These are phyloP conservation scores for Tenthredo livida DNA, from an alignment of 2,888 invertebrate genomes.

Conservation along the genomic window DNA sequence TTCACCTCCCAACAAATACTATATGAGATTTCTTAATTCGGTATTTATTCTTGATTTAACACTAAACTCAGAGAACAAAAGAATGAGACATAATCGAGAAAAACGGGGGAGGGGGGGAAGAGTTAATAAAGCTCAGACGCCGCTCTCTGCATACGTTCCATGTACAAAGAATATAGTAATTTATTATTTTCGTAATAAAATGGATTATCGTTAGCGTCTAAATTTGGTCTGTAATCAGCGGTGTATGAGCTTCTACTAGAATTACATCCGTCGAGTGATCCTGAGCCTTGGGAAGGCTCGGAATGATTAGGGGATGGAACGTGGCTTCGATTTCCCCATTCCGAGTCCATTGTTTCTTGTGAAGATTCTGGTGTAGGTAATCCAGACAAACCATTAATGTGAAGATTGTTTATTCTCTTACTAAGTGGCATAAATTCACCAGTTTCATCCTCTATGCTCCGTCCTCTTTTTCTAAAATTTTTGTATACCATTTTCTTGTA, in stretches of 20 bases:
- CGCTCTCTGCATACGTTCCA: conserved; percentile 88
- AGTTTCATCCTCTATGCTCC: conserved; percentile 85
- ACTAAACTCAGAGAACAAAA: background rate
- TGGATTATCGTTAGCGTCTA: conserved; percentile 88
- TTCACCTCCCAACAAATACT: background rate
- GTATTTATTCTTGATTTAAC: background rate
- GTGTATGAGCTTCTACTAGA: conserved; percentile 71
- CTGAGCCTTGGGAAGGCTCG: conserved; percentile 72
- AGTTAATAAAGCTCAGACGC: conserved; percentile 67
- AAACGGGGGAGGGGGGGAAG: background rate
- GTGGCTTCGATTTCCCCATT: conserved; percentile 70
- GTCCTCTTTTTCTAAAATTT: conserved; percentile 86
- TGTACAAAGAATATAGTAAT: conserved; percentile 90
- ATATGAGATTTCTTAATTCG: conserved; percentile 26
- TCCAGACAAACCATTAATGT: conserved; percentile 82
- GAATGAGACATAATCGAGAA: background rate
- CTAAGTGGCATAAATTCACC: conserved; percentile 93
- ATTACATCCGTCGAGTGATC: conserved; percentile 71
- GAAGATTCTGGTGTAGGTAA: conserved; percentile 63
- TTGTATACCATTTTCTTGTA: background rate
- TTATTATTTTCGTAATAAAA: conserved; percentile 93
- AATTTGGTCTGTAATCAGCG: conserved; percentile 86
- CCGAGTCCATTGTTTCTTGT: conserved; percentile 68
- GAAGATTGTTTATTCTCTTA: conserved; percentile 94
- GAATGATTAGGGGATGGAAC: conserved; percentile 74